Conservation (phyloP, 2,113 vertebrate species). For the Cyprinodon brontotheroides region DNA sequence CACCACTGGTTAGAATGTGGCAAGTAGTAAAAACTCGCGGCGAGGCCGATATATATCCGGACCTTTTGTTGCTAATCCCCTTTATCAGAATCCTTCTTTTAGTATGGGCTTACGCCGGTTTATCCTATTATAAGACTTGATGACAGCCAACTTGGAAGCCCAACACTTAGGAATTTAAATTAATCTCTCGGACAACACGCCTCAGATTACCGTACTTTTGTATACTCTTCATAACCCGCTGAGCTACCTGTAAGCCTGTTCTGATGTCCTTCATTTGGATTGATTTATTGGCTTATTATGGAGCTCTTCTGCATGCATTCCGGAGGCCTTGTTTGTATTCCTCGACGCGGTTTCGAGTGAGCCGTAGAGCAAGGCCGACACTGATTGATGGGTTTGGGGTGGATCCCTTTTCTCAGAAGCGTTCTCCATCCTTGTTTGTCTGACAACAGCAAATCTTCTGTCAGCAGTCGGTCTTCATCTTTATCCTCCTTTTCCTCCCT, state of each 20-base stretch:
- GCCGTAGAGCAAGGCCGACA: constrained; percentile 30
- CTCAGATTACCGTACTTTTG: constrained; percentile 30
- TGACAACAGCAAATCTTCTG: constrained; percentile 75
- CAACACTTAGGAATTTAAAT: constrained; percentile 57
- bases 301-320: constrained; percentile 42
- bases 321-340: constrained; percentile 63
- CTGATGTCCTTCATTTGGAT: constrained; percentile 49
- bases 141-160: constrained; percentile 55
- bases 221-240: constrained; percentile 42
- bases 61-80: constrained; percentile 68
- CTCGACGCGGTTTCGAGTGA: constrained; percentile 27
- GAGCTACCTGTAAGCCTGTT: constrained; percentile 38
- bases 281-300: constrained; percentile 66
- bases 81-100: constrained; percentile 69
- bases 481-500: constrained; percentile 49
- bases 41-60: constrained; percentile 49
- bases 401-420: constrained; percentile 61
- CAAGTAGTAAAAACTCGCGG: constrained; percentile 56
- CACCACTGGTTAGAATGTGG: constrained; percentile 68
- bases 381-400: constrained; percentile 73
- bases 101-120: constrained; percentile 57
- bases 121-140: constrained; percentile 65
- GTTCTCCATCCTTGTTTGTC: constrained; percentile 71
- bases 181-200: constrained; percentile 34
- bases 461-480: constrained; percentile 66